Conservation (phyloP, 2,797 vertebrate genomes). For the Tinamus major region DNA sequence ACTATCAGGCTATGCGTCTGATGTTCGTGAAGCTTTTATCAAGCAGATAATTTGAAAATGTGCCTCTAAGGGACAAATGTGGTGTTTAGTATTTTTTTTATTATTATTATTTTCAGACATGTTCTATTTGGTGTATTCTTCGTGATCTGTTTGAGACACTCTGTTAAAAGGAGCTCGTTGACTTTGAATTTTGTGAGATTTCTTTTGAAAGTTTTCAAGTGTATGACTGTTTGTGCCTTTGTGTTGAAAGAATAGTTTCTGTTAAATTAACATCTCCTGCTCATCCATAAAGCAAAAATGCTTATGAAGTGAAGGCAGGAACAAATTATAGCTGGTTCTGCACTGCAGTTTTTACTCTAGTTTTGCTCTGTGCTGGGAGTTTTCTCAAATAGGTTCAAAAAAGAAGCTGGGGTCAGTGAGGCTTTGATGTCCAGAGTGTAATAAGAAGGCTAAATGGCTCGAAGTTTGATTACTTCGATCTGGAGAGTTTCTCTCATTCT, state of each 20-base stretch:
- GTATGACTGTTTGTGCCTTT: too few species aligned
- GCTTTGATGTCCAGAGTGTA: background rate
- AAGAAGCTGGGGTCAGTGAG: background rate
- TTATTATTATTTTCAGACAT: background rate
- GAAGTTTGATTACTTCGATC: background rate
- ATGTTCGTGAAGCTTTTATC: background rate
- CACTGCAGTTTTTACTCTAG: background rate
- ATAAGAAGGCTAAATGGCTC: background rate
- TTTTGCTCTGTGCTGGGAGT: too few species aligned
- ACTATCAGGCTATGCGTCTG: background rate
- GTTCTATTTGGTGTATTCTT: background rate
- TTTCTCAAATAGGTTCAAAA: background rate
- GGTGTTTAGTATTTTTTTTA: background rate
- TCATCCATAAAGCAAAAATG: constrained; percentile 5
- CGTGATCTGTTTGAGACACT: background rate
- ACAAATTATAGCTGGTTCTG: background rate
- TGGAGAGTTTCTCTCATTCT: background rate
- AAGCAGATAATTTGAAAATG: background rate
- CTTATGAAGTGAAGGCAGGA: background rate
- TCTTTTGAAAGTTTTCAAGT: background rate
- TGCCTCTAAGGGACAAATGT: background rate
- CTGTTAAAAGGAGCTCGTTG: background rate
- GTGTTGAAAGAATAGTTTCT: background rate
- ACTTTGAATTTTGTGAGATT: background rate
- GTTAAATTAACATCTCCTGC: background rate